phyloP scores from a whole-genome alignment of 2,797 vertebrate species.

The Meda fulgida region DNA sequence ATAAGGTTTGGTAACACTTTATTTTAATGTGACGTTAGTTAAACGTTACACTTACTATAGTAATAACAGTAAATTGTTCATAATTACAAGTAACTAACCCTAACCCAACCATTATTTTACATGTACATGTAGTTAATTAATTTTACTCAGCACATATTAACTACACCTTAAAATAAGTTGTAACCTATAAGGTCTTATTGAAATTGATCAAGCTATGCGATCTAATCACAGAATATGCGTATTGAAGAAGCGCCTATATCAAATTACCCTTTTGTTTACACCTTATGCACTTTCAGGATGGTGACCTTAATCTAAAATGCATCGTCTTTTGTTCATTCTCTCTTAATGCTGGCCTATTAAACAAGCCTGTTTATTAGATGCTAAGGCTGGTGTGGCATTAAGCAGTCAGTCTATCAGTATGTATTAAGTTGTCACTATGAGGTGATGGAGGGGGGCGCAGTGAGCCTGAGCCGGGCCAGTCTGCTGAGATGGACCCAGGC shows the following conservation, averaged over 20 bases:
- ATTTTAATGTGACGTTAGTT: too few relatives aligned
- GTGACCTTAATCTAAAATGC: slow-evolving; percentile 52
- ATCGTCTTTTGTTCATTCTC: slow-evolving; percentile 35
- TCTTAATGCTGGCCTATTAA: slow-evolving; percentile 56
- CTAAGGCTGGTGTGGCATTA: slow-evolving; percentile 57
- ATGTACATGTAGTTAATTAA: too few relatives aligned
- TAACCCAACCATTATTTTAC: too few relatives aligned
- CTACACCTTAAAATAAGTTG: too few relatives aligned
- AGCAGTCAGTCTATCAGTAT: slow-evolving; percentile 80
- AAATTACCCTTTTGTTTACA: slow-evolving; percentile 30
- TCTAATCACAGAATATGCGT: neutral
- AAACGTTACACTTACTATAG: too few relatives aligned
- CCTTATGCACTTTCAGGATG: slow-evolving; percentile 29
- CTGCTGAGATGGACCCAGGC: slow-evolving; percentile 87
- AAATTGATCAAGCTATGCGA: neutral
- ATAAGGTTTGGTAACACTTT: neutral
- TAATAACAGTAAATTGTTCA: too few relatives aligned
- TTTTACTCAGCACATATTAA: too few relatives aligned
- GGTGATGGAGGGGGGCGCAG: slow-evolving; percentile 61
- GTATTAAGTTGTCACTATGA: slow-evolving; percentile 82
- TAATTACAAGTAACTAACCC: too few relatives aligned
- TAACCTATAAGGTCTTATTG: neutral
- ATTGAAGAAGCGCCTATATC: slow-evolving; percentile 17
- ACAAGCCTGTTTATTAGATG: slow-evolving; percentile 58
- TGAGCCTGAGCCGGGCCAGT: slow-evolving; percentile 85